Evolutionary conservation across 2,113 vertebrate species (phyloP).

Genomic region (Anarhynchus alexandrinus): DNA sequence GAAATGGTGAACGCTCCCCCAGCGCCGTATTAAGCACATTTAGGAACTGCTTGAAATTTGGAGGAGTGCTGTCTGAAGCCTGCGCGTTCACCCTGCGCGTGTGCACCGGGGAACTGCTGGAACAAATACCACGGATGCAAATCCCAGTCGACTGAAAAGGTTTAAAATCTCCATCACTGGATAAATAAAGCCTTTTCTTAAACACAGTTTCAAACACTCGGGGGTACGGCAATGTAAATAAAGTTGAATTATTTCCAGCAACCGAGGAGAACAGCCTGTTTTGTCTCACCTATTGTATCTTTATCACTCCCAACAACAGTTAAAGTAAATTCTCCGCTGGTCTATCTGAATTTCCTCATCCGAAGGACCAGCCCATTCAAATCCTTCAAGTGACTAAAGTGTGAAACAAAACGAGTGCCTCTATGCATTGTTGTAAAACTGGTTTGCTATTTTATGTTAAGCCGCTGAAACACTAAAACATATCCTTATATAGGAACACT

Average conservation of each 20-base stretch:
- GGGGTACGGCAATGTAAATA: neutral
- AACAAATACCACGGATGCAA: neutral
- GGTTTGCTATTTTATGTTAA: neutral
- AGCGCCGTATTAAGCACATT: fast-evolving
- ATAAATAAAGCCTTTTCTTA: neutral
- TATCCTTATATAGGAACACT: slow-evolving; percentile 20
- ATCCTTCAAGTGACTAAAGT: slow-evolving; percentile 49
- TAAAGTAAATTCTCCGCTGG: neutral
- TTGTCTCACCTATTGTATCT: slow-evolving; percentile 6
- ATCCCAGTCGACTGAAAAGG: neutral
- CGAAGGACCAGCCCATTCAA: slow-evolving; percentile 15
- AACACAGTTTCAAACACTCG: neutral
- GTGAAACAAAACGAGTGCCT: slow-evolving; percentile 44
- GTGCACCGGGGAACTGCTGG: neutral
- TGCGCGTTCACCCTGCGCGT: fast-evolving
- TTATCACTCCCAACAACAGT: slow-evolving; percentile 9
- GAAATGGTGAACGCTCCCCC: neutral
- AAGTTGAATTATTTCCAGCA: slow-evolving; percentile 54
- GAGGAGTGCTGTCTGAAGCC: neutral
- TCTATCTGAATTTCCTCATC: slow-evolving; percentile 27
- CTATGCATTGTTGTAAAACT: neutral
- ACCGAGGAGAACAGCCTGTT: neutral
- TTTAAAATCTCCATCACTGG: neutral
- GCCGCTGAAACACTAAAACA: slow-evolving; percentile 6
- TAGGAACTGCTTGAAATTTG: neutral